Evolutionary conservation across 2,888 invertebrate species (phyloP), one percentile per base, ranked within the genome.

Genomic region (Cotesia congregata): DNA sequence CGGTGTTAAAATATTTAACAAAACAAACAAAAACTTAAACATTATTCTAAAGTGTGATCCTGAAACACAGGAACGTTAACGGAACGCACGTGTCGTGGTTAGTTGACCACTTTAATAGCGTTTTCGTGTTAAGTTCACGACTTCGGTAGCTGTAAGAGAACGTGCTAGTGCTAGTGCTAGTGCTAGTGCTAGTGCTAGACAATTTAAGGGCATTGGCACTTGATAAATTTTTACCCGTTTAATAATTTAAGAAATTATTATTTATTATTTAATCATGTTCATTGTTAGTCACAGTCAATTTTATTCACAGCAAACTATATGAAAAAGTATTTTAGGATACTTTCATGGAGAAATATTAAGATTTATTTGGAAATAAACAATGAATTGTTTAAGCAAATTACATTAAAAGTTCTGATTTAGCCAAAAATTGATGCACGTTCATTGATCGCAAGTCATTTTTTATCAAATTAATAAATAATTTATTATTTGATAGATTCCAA

Each of bases 21-120:
- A 7, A 50, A 50, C 50, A 3, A 7, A 50, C 7, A 50, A 7
- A 50, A 50, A 50, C 50, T 50, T 9, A 50, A 50, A 50, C 9
- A 9, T 9, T 50, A 50, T 50, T 50, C 12, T 50, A 50, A 50
- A n/a, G 20, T 38, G 12, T 12, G 65, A 20, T 6, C 59, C 59
- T 73, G 30, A 9, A 9, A 50, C 50, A 50, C 7, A 77, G 61
- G 59, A 77, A 74, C 74, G 74, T 77, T 80, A 80, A 80, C 80
- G 80, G 80, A 77, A 80, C 75, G 69, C 61, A 38, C 68, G 71
- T 69, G 83, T 81, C 83, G 82, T 84, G 82, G 86, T 84, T 87
- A 84, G 86, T 87, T 88, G 85, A 86, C 83, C 86, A 82, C 83
- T 79, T 79, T 88, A 88, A 88, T 87, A 80, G 82, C 81, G 77